These are phyloP conservation scores for Magallana nippona DNA, from an alignment of 2,888 invertebrate genomes.

Conservation along the genomic window DNA sequence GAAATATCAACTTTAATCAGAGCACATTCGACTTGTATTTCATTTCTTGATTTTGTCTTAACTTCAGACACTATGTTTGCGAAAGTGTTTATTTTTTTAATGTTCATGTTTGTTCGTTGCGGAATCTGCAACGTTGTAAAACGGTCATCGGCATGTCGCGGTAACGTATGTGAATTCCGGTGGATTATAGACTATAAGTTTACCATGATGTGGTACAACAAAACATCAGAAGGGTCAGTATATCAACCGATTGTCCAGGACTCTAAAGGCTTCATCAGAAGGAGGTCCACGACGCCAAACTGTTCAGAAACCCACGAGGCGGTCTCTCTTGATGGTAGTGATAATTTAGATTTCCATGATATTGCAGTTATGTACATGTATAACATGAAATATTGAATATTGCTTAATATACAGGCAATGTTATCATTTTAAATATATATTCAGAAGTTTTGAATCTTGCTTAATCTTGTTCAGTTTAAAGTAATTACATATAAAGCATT, in stretches of 20 bases:
- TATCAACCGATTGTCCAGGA: background rate
- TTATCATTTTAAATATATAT: too few species aligned
- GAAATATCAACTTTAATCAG: too few species aligned
- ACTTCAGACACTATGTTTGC: too few species aligned
- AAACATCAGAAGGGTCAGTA: background rate
- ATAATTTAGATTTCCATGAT: background rate
- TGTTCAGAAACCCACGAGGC: constrained; percentile 4
- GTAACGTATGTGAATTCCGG: background rate
- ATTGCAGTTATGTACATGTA: background rate
- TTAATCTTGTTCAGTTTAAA: too few species aligned
- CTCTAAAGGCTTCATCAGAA: background rate
- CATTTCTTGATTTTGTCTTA: too few species aligned
- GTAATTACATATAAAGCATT: too few species aligned
- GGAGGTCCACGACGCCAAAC: background rate
- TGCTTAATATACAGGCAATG: too few species aligned
- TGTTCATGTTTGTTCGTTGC: too few species aligned
- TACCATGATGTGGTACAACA: constrained; percentile 3
- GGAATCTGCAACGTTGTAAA: background rate
- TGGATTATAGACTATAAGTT: background rate
- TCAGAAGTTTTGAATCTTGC: too few species aligned
- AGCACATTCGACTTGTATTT: too few species aligned
- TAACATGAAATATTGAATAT: background rate
- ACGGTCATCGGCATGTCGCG: background rate
- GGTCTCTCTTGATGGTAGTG: background rate
- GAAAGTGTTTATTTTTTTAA: too few species aligned